Evolutionary conservation across 2,797 vertebrate species (phyloP).

Genomic region (Tympanoctomys barrerae): DNA sequence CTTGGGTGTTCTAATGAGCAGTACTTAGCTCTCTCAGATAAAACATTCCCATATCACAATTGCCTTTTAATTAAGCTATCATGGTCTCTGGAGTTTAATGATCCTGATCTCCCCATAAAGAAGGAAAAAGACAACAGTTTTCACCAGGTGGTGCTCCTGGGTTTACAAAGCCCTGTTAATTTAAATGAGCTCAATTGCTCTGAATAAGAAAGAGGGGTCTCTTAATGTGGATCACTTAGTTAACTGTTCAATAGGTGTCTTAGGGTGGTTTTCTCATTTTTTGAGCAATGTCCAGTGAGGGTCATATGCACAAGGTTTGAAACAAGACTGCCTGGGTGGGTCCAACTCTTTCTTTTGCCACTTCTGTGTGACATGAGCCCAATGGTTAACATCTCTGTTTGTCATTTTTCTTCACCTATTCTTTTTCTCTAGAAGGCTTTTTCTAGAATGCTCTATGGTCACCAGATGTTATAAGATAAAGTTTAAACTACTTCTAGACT

Average conservation of each 20-base stretch:
- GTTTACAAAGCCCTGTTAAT: background rate
- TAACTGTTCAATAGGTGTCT: background rate
- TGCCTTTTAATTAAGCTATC: conserved; percentile 72
- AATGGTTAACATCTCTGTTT: background rate
- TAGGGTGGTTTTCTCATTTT: background rate
- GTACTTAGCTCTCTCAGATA: conserved; percentile 38
- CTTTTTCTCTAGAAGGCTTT: background rate
- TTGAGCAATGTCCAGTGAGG: background rate
- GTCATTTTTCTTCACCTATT: background rate
- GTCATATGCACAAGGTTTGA: background rate
- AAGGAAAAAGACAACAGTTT: conserved; percentile 29
- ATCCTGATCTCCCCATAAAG: conserved; percentile 46
- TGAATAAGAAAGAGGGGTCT: background rate
- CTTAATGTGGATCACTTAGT: background rate
- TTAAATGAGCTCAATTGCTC: conserved; percentile 45
- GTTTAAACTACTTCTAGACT: background rate
- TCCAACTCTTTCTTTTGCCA: background rate
- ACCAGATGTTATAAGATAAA: background rate
- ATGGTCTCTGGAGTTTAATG: conserved; percentile 56
- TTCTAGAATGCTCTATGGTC: background rate
- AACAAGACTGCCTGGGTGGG: background rate
- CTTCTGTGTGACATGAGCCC: background rate
- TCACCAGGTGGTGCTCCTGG: conserved; percentile 17
- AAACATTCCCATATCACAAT: conserved; percentile 27
- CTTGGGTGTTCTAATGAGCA: conserved; percentile 16